Conservation (phyloP, 2,888 invertebrate genomes). For the Nudaria mundana region DNA sequence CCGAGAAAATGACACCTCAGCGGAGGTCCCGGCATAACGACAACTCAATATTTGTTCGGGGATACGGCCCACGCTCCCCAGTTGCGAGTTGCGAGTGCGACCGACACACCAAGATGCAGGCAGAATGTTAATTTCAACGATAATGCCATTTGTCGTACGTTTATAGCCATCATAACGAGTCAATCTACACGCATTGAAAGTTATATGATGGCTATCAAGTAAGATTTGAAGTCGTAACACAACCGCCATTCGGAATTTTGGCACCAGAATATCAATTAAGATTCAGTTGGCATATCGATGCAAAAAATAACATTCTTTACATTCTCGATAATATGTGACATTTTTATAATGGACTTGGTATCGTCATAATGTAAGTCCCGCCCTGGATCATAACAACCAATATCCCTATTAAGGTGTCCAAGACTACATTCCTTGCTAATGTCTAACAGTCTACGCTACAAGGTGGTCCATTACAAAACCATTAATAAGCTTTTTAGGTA, state of each 20-base stretch:
- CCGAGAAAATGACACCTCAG: constrained; percentile 59
- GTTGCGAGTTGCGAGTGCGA: not conserved
- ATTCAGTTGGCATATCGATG: constrained; percentile 40
- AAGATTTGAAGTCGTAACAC: constrained; percentile 41
- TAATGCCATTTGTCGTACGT: constrained; percentile 74
- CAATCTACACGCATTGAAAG: constrained; percentile 64
- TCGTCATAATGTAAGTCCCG: too few species aligned
- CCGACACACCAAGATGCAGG: constrained; percentile 50
- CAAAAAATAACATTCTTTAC: constrained; percentile 44
- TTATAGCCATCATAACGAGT: constrained; percentile 61
- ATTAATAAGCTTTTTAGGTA: constrained; percentile 15
- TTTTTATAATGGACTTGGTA: constrained; percentile 42
- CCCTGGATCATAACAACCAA: too few species aligned
- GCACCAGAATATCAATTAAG: constrained; percentile 36
- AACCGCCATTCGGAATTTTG: constrained; percentile 30
- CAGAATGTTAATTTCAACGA: constrained; percentile 76
- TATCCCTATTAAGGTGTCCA: constrained; percentile 54
- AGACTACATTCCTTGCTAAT: constrained; percentile 52
- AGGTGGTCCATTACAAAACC: constrained; percentile 46
- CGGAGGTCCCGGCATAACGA: constrained; percentile 59
- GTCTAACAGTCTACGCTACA: constrained; percentile 26
- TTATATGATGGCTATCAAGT: constrained; percentile 58
- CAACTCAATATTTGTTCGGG: constrained; percentile 69
- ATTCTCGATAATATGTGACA: constrained; percentile 41
- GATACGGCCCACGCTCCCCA: constrained; percentile 32